Evolutionary conservation across 2,888 invertebrate species (phyloP).

Genomic region (Caenorhabditis uteleia): DNA sequence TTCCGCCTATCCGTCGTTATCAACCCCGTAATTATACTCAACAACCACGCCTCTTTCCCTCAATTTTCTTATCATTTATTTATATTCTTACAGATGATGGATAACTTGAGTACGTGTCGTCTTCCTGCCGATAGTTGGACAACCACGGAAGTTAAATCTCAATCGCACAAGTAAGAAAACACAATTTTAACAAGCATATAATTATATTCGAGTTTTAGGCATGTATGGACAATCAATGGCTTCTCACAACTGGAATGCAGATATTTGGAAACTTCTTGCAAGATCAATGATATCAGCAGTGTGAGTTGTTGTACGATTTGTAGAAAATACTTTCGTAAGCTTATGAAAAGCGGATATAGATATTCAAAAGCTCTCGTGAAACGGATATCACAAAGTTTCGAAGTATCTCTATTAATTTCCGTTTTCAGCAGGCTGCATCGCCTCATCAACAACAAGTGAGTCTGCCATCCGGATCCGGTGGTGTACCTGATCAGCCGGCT

Average conservation of each 20-base stretch:
- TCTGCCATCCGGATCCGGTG: conserved; percentile 28
- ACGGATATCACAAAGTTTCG: too few relatives aligned
- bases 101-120: too few relatives aligned
- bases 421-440: conserved; percentile 25
- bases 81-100: conserved; percentile 14
- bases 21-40: conserved; percentile 17
- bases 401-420: too few relatives aligned
- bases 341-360: too few relatives aligned
- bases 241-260: conserved; percentile 68
- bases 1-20: too few relatives aligned
- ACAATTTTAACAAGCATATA: conserved; percentile 4
- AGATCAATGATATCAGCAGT: conserved; percentile 55
- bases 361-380: too few relatives aligned
- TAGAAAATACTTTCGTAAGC: too few relatives aligned
- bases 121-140: conserved; percentile 55
- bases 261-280: conserved; percentile 67
- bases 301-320: too few relatives aligned
- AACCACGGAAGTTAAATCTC: conserved; percentile 57
- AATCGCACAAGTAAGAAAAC: conserved; percentile 44
- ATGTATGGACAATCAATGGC: conserved; percentile 66
- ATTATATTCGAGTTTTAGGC: conserved; percentile 38
- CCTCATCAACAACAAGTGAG: conserved; percentile 7
- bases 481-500: conserved; percentile 28
- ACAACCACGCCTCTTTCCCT: conserved; percentile 1
- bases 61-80: conserved; percentile 1